Evolutionary conservation across 2,797 vertebrate species (phyloP).

Genomic region (Botia almorhae): DNA sequence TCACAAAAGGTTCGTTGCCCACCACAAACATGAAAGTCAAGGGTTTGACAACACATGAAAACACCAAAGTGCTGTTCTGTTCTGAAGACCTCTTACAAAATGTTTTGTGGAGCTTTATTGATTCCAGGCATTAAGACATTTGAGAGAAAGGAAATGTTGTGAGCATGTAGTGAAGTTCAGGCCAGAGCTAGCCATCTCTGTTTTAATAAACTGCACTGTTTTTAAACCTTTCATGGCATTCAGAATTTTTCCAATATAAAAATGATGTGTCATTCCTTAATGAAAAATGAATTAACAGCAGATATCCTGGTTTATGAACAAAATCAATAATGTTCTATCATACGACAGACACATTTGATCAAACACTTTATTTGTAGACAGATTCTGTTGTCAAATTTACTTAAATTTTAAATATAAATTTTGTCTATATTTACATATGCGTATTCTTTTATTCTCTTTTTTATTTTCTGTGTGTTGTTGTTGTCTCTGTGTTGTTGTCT

Average conservation of each 20-base stretch:
- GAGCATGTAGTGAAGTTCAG: constrained; percentile 43
- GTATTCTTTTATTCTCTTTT: not conserved
- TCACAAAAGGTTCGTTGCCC: not conserved
- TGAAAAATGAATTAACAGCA: constrained; percentile 41
- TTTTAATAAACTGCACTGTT: constrained; percentile 52
- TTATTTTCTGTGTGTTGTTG: not conserved
- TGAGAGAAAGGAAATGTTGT: constrained; percentile 32
- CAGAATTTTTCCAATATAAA: constrained; percentile 12
- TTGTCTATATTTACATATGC: no score
- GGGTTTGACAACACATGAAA: not conserved
- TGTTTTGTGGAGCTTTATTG: constrained; percentile 39
- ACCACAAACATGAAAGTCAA: not conserved
- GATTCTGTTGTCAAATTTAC: constrained; percentile 4
- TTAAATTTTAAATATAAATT: no score
- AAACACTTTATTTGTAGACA: constrained; percentile 2
- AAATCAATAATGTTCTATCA: constrained; percentile 33
- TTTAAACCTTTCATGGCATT: constrained; percentile 38
- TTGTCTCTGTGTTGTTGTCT: no score
- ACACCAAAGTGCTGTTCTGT: not conserved
- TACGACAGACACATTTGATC: not conserved
- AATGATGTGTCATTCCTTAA: constrained; percentile 42
- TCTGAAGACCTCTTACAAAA: constrained; percentile 9
- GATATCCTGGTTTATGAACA: constrained; percentile 42
- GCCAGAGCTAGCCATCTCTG: constrained; percentile 22
- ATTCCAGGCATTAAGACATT: constrained; percentile 49